A percentile compares a stretch with the other conserved stretches of the same genome.
These are phyloP conservation scores for Aphodius granarius DNA, from an alignment of 2,888 invertebrate species.

Conservation along the genomic window DNA sequence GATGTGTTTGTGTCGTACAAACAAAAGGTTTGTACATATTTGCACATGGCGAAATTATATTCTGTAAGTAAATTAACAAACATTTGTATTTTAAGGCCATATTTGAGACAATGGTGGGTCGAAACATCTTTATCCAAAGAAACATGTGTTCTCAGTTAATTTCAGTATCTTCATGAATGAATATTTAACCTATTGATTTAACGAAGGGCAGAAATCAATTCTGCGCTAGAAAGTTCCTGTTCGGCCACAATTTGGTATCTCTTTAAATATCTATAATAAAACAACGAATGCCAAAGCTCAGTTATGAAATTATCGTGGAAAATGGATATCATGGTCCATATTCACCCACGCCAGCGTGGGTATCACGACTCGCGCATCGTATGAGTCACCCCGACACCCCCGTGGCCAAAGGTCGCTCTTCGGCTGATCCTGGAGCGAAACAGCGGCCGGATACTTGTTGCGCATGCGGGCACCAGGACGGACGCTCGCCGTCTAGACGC, in stretches of 20 bases:
- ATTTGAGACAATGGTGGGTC: too few relatives aligned
- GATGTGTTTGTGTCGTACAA: too few relatives aligned
- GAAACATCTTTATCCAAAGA: too few relatives aligned
- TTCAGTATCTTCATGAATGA: too few relatives aligned
- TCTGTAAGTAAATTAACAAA: too few relatives aligned
- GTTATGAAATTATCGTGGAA: neutral
- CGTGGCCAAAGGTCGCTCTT: neutral
- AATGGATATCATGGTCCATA: neutral
- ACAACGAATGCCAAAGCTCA: neutral
- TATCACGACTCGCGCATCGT: neutral
- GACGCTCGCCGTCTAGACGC: neutral
- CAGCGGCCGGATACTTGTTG: neutral
- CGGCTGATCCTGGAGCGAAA: neutral
- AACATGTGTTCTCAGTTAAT: too few relatives aligned
- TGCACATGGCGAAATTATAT: too few relatives aligned
- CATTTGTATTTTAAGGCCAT: too few relatives aligned
- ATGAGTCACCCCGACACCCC: neutral
- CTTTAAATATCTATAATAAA: neutral
- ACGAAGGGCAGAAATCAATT: too few relatives aligned
- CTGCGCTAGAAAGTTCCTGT: too few relatives aligned
- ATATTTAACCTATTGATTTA: too few relatives aligned
- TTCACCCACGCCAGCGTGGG: neutral
- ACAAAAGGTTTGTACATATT: too few relatives aligned
- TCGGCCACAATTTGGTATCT: neutral
- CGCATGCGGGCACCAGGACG: neutral